Evolutionary conservation across 1,140 invertebrate species (phyloP).

Genomic region (Vanessa atalanta): DNA sequence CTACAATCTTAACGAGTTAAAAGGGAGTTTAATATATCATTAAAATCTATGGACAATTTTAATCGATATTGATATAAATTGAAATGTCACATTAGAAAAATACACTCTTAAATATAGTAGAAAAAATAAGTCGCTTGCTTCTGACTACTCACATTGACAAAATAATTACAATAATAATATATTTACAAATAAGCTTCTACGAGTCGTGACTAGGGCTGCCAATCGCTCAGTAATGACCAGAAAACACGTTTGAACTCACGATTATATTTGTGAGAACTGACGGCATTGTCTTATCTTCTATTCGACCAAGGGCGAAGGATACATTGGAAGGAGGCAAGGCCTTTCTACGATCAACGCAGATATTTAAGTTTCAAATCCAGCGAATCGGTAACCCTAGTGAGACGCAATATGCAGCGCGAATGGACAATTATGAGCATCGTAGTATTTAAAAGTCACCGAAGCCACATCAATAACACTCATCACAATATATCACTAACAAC

Average conservation of each 20-base stretch:
- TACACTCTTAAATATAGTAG: constrained; percentile 53
- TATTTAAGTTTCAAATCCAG: neutral
- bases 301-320: too few species aligned
- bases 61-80: constrained; percentile 25
- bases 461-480: constrained; percentile 18
- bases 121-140: constrained; percentile 53
- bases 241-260: too few species aligned
- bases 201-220: neutral
- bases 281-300: too few species aligned
- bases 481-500: constrained; percentile 27
- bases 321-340: too few species aligned
- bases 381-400: neutral
- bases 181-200: constrained; percentile 28
- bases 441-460: constrained; percentile 5
- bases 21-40: constrained; percentile 7
- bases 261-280: too few species aligned
- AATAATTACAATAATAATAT: constrained; percentile 14
- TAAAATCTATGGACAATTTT: constrained; percentile 37
- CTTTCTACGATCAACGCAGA: too few species aligned
- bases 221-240: neutral
- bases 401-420: neutral
- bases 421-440: constrained; percentile 6
- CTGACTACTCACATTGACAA: constrained; percentile 18
- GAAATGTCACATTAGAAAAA: constrained; percentile 53
- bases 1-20: constrained; percentile 8